These are phyloP conservation scores for Clepsis dumicolana DNA, from an alignment of 2,888 invertebrate species.

Conservation along the genomic window DNA sequence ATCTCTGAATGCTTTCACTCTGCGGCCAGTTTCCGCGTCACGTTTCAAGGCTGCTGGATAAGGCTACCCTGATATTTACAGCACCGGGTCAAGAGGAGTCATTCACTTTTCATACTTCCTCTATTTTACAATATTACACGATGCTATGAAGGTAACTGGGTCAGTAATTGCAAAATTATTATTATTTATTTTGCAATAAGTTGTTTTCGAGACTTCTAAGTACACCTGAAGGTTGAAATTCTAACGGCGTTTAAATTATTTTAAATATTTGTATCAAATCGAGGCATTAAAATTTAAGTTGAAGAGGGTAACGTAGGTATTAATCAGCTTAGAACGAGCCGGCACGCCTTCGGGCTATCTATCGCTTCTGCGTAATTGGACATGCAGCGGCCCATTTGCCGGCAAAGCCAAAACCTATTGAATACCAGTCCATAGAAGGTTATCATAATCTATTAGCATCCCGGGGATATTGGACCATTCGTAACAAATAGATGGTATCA, in stretches of 20 bases:
- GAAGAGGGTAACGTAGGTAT: conserved; percentile 33
- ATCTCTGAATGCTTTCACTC: conserved; percentile 80
- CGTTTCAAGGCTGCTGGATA: conserved; percentile 80
- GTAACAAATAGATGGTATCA: conserved; percentile 8
- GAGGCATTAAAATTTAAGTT: conserved; percentile 20
- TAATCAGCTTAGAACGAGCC: conserved; percentile 66
- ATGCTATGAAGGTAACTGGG: not conserved
- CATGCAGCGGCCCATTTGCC: conserved; percentile 67
- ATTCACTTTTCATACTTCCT: conserved; percentile 77
- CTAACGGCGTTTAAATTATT: conserved; percentile 11
- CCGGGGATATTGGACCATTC: conserved; percentile 5
- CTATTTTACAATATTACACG: conserved; percentile 53
- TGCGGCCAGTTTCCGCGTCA: conserved; percentile 79
- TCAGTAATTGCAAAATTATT: not conserved
- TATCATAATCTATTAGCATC: conserved; percentile 48
- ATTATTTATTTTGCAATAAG: not conserved
- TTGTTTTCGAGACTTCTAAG: not conserved
- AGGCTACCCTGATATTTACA: conserved; percentile 75
- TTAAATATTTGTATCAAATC: conserved; percentile 7
- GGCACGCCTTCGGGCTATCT: conserved; percentile 53
- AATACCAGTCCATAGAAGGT: conserved; percentile 58
- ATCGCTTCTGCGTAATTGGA: conserved; percentile 66
- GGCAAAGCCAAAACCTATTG: conserved; percentile 68
- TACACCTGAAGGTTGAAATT: conserved; percentile 2
- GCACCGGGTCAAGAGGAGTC: conserved; percentile 79